A percentile compares a stretch with the other conserved stretches of the same genome.
Conservation (phyloP, 2,797 vertebrate genomes). For the Sebastes aleutianus region DNA sequence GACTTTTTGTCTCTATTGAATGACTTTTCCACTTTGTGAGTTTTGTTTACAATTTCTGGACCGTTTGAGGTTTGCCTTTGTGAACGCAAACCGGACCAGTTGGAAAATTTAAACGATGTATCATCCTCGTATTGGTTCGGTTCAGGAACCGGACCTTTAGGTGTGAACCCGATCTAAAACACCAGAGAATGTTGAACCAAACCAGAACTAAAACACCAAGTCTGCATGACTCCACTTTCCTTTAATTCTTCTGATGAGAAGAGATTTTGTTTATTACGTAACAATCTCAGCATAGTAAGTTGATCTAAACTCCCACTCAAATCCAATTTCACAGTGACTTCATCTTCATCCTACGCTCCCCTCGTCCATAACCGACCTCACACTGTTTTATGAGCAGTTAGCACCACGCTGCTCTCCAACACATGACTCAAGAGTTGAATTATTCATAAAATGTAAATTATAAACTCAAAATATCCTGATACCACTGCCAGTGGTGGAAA, state of each 20-base stretch:
- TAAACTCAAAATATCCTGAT: neutral
- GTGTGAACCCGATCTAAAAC: neutral
- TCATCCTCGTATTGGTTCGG: too few relatives aligned
- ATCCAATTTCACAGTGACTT: neutral
- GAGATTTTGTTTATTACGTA: neutral
- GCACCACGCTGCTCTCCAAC: neutral
- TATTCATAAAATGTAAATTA: neutral
- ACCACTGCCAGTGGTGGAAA: neutral
- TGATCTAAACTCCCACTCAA: constrained; percentile 3
- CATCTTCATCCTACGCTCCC: constrained; percentile 12
- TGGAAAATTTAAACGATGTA: too few relatives aligned
- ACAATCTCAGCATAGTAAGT: neutral
- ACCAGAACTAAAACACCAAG: neutral
- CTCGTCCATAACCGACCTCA: neutral
- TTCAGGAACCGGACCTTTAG: too few relatives aligned
- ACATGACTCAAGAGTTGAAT: neutral
- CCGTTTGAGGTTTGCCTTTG: too few relatives aligned
- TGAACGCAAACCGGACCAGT: too few relatives aligned
- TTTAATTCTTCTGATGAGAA: neutral
- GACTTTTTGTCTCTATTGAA: too few relatives aligned
- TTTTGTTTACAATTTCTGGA: too few relatives aligned
- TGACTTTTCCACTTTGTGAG: too few relatives aligned
- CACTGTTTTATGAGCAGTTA: neutral
- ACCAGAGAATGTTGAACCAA: neutral
- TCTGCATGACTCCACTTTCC: neutral